Evolutionary conservation across 2,113 vertebrate species (phyloP), one percentile per base, ranked within the genome.

Genomic region (Tetrao urogallus): DNA sequence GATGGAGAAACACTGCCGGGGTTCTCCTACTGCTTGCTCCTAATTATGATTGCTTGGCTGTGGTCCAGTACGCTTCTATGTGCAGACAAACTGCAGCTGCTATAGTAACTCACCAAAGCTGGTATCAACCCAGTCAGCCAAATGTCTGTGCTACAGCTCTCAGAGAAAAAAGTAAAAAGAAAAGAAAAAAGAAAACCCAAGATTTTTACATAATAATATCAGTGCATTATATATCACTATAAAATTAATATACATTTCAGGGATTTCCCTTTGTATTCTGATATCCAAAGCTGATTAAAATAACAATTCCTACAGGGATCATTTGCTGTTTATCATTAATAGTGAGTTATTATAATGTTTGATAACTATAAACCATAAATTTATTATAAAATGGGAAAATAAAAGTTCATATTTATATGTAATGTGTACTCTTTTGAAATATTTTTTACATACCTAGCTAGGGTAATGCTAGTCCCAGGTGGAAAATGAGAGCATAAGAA

Each of bases 321-420:
- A 8, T 64, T 88, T 81, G 12, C 56, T 91, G 5, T 90, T 96
- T 89, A 72, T 79, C 50, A 82, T 94, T 94, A 96, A 93, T 93
- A 93, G 88, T 93, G 77, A 96, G 94, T 92, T 13, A 64, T n/a
- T 63, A 14, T 90, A 96, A 89, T 96, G 95, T 96, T 95, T 95
- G 94, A 92, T 75, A 94, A 60, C 54, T 91, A 27, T 67, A 73
- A 82, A 84, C 88, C 94, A 87, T 89, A 94, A 94, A 95, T 94
- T 94, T 96, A 94, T 86, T 89, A 65, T 87, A 78, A 70, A 82
- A 61, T 67, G 56, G 85, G 88, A 76, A 90, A 90, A 93, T 91
- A 82, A 88, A 94, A 91, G 45, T 92, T 94, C 70, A 58, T 69
- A 40, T 82, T 94, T 91, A 90, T 90, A 74, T 47, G 47, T 17